Evolutionary conservation across 30 jellyfish, hydroid and myxozoan genomes (phyloP), one percentile per base, ranked within the genome.

Genomic region (Hydra vulgaris): DNA sequence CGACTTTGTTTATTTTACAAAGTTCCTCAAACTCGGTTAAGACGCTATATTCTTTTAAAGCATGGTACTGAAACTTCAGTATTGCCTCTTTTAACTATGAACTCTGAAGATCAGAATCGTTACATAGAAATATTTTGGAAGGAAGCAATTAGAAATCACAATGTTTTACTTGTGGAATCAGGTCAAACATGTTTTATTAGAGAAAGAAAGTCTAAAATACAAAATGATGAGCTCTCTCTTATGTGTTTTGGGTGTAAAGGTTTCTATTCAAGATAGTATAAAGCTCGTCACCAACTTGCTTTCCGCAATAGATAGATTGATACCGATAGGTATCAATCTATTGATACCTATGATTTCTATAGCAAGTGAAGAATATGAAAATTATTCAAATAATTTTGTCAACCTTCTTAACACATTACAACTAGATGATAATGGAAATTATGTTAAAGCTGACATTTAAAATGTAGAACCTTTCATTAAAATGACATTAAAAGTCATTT

Each of bases 1-100:
- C 69, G 87, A 25, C 87, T 83, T 8, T 79, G 87, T 23, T 15
- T 79, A 0, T 15, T 79, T 61, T 79, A 85, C 83, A 66, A 79
- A 23, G 40, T 21, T 17, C 79, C 53, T 3, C 82, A 78, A 7
- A 19, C 82, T 17, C 54, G 17, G 18, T 56, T 78, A 52, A 78
- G 53, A 18, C 53, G 85, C 17, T 82, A 56, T 54, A 78, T 78
- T 8, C 53, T n/a, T n/a, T n/a, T n/a, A 27, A 78, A 26, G 53
- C 85, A 78, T 53, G 15, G 22, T 17, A 25, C 56, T 8, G 55
- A 78, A 18, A 22, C 83, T 17, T 40, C 8, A 4, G 85, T 78
- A 21, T 1, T 0, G 7, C 83, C 83, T 19, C 70, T 66, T 8
- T 27, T 79, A n/a, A 21, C 22, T 17, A 22, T 79, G 70, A 69